These are phyloP conservation scores for Phaedon cochleariae DNA, from an alignment of 2,888 invertebrate species.

Conservation along the genomic window DNA sequence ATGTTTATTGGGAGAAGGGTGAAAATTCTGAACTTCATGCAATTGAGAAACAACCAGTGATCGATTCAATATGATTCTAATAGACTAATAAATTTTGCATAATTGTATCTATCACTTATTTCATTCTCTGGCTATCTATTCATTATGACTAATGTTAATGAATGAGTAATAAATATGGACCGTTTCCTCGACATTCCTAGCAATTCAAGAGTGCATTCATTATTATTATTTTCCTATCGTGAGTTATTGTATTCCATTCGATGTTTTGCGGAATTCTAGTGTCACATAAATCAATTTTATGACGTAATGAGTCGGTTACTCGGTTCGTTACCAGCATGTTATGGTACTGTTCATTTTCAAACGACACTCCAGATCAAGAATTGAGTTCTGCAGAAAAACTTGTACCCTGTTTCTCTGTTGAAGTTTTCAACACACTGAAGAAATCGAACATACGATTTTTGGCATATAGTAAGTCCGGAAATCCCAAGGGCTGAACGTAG, in stretches of 20 bases:
- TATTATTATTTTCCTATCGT: not conserved
- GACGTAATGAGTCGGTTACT: constrained; percentile 20
- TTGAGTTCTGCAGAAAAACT: not conserved
- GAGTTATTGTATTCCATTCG: not conserved
- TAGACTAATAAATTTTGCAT: not conserved
- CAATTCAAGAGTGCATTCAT: not conserved
- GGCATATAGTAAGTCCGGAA: no score
- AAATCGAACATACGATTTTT: no score
- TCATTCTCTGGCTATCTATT: not conserved
- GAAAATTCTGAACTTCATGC: no score
- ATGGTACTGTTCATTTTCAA: not conserved
- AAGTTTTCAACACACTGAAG: not conserved
- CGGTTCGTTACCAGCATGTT: not conserved
- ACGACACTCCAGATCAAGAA: not conserved
- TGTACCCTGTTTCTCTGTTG: not conserved
- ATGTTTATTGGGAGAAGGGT: no score
- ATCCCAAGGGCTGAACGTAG: no score
- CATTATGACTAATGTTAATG: not conserved
- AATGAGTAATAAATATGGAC: not conserved
- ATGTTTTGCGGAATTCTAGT: constrained; percentile 1
- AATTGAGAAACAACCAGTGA: not conserved
- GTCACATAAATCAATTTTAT: constrained; percentile 21
- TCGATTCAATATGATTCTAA: not conserved
- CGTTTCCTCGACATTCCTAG: not conserved
- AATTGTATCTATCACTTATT: not conserved